phyloP scores from a whole-genome alignment of 2,888 invertebrate genomes.

The Exephanes ischioxanthus region DNA sequence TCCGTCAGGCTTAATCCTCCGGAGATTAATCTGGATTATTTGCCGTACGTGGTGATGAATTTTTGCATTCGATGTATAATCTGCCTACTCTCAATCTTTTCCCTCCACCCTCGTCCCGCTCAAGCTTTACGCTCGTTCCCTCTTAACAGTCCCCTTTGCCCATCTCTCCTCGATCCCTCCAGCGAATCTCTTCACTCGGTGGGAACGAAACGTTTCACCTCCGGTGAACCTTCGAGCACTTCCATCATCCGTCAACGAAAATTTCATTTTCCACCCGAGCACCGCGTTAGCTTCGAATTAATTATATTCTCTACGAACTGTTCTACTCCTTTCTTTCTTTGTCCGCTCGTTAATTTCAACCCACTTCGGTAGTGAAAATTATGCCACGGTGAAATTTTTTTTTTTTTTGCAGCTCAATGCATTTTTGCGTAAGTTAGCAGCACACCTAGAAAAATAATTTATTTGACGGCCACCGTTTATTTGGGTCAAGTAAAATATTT shows the following conservation, averaged over 20 bases:
- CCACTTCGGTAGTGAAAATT: neutral
- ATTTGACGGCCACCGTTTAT: too few species aligned
- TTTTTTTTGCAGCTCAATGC: neutral
- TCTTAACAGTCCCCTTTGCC: neutral
- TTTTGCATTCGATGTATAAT: conserved; percentile 62
- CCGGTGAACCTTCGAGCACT: conserved; percentile 25
- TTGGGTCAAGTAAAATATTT: too few species aligned
- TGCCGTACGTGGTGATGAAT: conserved; percentile 60
- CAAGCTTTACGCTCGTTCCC: conserved; percentile 1
- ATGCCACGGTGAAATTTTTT: neutral
- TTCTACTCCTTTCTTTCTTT: conserved; percentile 6
- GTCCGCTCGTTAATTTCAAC: neutral
- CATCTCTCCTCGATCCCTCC: conserved; percentile 48
- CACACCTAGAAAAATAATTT: too few species aligned
- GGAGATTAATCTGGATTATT: conserved; percentile 65
- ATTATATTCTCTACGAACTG: conserved; percentile 27
- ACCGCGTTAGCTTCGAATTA: conserved; percentile 45
- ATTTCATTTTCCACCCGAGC: conserved; percentile 60
- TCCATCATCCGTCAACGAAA: conserved; percentile 61
- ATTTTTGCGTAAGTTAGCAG: too few species aligned
- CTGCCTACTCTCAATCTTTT: conserved; percentile 6
- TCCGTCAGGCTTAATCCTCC: conserved; percentile 58
- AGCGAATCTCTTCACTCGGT: conserved; percentile 41
- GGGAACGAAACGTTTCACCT: conserved; percentile 26
- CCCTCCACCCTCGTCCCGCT: neutral